Evolutionary conservation across 1,140 invertebrate species (phyloP), one percentile per base, ranked within the genome.

Genomic region (Bemisia tabaci): DNA sequence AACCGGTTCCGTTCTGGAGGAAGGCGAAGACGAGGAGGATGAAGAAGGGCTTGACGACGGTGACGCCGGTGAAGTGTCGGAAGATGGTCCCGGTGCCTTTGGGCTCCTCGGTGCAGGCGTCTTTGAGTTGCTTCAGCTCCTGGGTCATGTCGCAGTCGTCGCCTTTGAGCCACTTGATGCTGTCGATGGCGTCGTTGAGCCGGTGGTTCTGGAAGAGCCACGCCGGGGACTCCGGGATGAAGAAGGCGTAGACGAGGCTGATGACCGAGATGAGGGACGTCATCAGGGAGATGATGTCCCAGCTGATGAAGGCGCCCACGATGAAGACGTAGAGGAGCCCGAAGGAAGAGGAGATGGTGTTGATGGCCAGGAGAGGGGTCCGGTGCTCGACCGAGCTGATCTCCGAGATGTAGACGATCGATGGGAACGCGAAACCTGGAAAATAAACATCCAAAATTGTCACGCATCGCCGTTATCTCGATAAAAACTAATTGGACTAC

Each of bases 1-100:
- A 76, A 11, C 83, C 84, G 1, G 82, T 79, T 1, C 83, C 71
- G 73, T 85, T 83, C 74, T 85, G 84, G 12, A 83, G 77, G 0
- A 81, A 62, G 69, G 85, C 80, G 26, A 85, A 73, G 1, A 77
- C 60, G 0, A 80, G 60, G 2, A 84, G 75, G 12, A 84, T 79
- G 0, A 77, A 59, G 0, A 82, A 69, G 1, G 84, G 83, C 69
- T 83, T 84, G 68, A 71, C 72, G 2, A 68, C 73, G 67, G 72
- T 69, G n/a, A 72, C 71, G 60, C 69, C 69, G 17, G 63, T n/a
- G 5, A 72, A 64, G 27, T 73, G 69, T 65, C 67, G 66, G 27
- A 48, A 48, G 33, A 48, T 48, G 5, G 33, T 9, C 5, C 5
- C 17, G 33, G 5, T 48, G 33, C 17, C 33, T 48, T 48, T 48